phyloP scores from a whole-genome alignment of 2,797 vertebrate genomes.

The Thaleichthys pacificus region DNA sequence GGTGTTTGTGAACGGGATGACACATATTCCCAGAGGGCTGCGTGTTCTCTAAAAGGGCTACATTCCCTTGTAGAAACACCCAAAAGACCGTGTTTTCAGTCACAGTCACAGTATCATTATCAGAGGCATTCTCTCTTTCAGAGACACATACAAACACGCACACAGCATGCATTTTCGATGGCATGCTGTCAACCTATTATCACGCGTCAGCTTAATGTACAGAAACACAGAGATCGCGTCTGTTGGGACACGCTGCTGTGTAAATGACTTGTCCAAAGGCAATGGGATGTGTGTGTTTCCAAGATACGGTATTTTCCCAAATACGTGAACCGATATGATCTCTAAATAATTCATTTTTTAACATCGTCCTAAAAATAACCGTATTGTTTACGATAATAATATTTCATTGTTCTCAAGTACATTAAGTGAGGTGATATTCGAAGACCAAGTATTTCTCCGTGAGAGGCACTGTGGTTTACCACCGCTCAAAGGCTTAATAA shows the following conservation, averaged over 20 bases:
- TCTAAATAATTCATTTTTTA: background rate
- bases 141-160: background rate
- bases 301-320: background rate
- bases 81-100: slow-evolving; percentile 7
- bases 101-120: background rate
- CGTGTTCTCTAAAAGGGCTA: background rate
- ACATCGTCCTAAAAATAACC: background rate
- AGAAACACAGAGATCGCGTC: background rate
- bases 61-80: background rate
- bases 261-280: background rate
- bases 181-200: background rate
- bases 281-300: background rate
- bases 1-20: no score
- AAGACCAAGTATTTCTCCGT: background rate
- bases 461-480: background rate
- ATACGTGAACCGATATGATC: background rate
- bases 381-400: no score
- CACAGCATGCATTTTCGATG: background rate
- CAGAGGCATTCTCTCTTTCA: background rate
- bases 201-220: background rate
- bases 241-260: background rate
- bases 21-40: background rate
- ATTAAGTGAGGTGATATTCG: no score
- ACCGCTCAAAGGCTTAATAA: slow-evolving; percentile 50
- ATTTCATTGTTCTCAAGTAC: background rate